Percentiles rank a stretch among this genome's conserved stretches.
These are phyloP conservation scores for Sparidentex hasta DNA, from an alignment of 2,797 vertebrate genomes.

Conservation along the genomic window DNA sequence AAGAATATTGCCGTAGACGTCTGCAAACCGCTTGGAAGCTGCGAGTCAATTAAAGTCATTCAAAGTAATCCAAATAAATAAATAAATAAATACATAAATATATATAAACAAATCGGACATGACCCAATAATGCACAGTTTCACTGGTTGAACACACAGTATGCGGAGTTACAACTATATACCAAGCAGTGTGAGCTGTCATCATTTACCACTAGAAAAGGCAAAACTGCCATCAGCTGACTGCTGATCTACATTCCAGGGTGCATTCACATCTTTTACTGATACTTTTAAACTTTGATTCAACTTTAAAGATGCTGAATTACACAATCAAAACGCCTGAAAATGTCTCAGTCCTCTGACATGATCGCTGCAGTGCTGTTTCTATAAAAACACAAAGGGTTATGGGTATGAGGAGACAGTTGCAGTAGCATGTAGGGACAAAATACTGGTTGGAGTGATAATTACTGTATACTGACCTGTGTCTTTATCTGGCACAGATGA, in stretches of 20 bases:
- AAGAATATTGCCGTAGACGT: constrained; percentile 64
- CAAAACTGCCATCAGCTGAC: constrained; percentile 11
- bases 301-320: not conserved
- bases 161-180: constrained; percentile 49
- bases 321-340: not conserved
- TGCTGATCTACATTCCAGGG: not conserved
- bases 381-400: constrained; percentile 10
- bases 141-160: constrained; percentile 49
- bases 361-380: not conserved
- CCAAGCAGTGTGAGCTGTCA: constrained; percentile 44
- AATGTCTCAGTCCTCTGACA: not conserved
- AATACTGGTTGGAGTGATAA: not conserved
- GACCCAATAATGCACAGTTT: constrained; percentile 37
- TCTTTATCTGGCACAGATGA: not conserved
- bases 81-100: not conserved
- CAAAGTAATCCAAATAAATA: not conserved
- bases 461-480: not conserved
- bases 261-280: not conserved
- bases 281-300: not conserved
- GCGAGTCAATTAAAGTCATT: constrained; percentile 33
- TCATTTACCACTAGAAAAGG: constrained; percentile 55
- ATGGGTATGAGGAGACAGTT: not conserved
- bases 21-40: constrained; percentile 55
- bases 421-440: not conserved
- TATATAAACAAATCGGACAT: constrained; percentile 8